phyloP scores from a whole-genome alignment of 2,888 invertebrate genomes.

The Sesia apiformis region DNA sequence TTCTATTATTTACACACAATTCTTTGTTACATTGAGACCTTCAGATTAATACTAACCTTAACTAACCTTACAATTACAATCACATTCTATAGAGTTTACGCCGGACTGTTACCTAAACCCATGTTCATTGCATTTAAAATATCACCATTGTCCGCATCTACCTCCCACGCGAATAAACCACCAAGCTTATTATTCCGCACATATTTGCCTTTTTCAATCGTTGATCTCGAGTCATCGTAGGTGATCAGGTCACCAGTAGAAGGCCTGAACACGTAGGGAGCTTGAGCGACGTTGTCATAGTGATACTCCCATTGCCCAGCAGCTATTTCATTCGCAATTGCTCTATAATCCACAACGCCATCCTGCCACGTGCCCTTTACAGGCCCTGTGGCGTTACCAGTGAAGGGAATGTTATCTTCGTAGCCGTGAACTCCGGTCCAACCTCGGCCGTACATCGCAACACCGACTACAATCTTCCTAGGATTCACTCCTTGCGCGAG shows the following conservation, averaged over 20 bases:
- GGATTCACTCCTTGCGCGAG: conserved; percentile 62
- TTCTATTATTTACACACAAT: neutral
- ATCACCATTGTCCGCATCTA: conserved; percentile 66
- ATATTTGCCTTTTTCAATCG: conserved; percentile 64
- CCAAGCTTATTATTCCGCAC: conserved; percentile 63
- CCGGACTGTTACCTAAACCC: conserved; percentile 53
- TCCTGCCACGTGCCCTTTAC: conserved; percentile 68
- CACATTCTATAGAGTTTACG: conserved; percentile 4
- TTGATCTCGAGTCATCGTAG: conserved; percentile 60
- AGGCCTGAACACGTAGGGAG: conserved; percentile 60
- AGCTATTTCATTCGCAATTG: conserved; percentile 57
- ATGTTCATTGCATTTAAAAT: conserved; percentile 65
- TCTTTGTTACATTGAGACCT: conserved; percentile 1
- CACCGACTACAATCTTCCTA: conserved; percentile 61
- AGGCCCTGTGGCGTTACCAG: conserved; percentile 59
- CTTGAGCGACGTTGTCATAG: conserved; percentile 60
- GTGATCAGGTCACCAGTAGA: conserved; percentile 59
- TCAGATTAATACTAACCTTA: conserved; percentile 4
- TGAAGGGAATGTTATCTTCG: conserved; percentile 51
- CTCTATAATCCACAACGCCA: conserved; percentile 64
- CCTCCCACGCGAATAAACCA: conserved; percentile 65
- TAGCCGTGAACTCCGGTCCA: conserved; percentile 62
- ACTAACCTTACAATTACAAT: neutral
- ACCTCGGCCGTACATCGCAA: conserved; percentile 66
- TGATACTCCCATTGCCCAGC: conserved; percentile 61